Evolutionary conservation across 2,888 invertebrate species (phyloP).

Genomic region (Mechanitis mazaeus): DNA sequence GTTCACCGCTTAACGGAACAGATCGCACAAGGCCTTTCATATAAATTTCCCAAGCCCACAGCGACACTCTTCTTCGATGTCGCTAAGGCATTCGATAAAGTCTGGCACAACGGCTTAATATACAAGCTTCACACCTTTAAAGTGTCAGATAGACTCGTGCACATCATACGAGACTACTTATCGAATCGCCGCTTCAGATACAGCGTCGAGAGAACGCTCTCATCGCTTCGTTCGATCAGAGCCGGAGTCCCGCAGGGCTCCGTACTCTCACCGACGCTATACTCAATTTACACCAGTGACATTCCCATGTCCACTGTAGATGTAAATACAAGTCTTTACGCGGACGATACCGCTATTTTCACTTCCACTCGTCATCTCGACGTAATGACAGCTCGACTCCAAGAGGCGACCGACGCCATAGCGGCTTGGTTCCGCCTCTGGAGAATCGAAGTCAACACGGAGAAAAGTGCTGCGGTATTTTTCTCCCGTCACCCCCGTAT

Average conservation of each 20-base stretch:
- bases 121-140: too few species aligned
- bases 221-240: neutral
- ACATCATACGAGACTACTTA: too few species aligned
- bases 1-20: too few species aligned
- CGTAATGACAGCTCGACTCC: too few species aligned
- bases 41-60: neutral
- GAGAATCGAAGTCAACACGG: too few species aligned
- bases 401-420: constrained; percentile 11
- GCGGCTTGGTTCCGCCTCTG: neutral
- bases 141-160: too few species aligned
- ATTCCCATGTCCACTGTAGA: constrained; percentile 15
- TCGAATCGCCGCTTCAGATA: constrained; percentile 10
- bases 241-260: constrained; percentile 32
- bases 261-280: constrained; percentile 24
- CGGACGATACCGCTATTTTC: constrained; percentile 22
- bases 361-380: constrained; percentile 12
- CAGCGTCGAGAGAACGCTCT: constrained; percentile 18
- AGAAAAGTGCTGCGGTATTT: too few species aligned
- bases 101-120: too few species aligned
- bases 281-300: constrained; percentile 25
- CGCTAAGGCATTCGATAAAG: too few species aligned
- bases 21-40: too few species aligned
- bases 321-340: constrained; percentile 18
- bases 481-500: too few species aligned
- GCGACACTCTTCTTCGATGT: neutral